These are phyloP conservation scores for pig (Sus scrofa) DNA, from an alignment of 2,113 vertebrate genomes.

Conservation along the genomic window T2T-Sscrofa CM000817.6:137640001-137640500, in stretches of 20 bases:
- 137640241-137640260: constrained; percentile 80
- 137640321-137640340: constrained; percentile 77
- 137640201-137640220: constrained; percentile 72
- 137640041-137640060: constrained; percentile 75
- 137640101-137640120: constrained; percentile 15
- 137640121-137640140: constrained; percentile 49
- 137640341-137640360: constrained; percentile 59
- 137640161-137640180: constrained; percentile 78
- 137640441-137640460: not conserved
- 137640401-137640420: constrained; percentile 15
- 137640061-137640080: constrained; percentile 58
- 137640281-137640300: constrained; percentile 78
- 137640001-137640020: constrained; percentile 68
- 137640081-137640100: constrained; percentile 66
- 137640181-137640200: constrained; percentile 74
- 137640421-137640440: not conserved
- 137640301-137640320: constrained; percentile 75
- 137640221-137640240: constrained; percentile 75
- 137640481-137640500: not conserved
- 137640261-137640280: constrained; percentile 77
- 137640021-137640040: constrained; percentile 73
- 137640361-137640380: constrained; percentile 16
- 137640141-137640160: constrained; percentile 79
- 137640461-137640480: not conserved
- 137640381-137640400: constrained; percentile 37